These are phyloP conservation scores for Mylabris phalerata DNA, from an alignment of 1,140 invertebrate species.

Conservation along the genomic window DNA sequence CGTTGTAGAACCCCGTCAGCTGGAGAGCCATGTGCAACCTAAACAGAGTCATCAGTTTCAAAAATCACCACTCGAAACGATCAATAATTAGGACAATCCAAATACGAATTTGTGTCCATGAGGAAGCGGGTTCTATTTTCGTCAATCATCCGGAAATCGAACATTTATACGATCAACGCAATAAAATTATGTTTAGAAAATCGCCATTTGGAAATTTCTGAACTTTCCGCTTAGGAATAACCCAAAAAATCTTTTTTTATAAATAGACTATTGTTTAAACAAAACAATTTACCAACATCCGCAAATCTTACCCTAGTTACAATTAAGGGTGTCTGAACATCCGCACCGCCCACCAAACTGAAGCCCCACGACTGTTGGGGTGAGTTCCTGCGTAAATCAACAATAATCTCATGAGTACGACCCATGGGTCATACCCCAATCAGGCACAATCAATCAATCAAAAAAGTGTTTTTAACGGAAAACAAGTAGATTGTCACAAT, in stretches of 20 bases:
- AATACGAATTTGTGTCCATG: not conserved
- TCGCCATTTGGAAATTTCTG: not conserved
- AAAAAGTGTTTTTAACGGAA: not conserved
- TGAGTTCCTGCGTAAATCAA: slow-evolving; percentile 68
- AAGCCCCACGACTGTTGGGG: slow-evolving; percentile 81
- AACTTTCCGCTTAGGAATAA: too few species aligned
- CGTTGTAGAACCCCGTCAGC: slow-evolving; percentile 74
- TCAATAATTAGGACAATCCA: not conserved
- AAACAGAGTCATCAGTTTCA: slow-evolving; percentile 26
- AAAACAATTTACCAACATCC: not conserved
- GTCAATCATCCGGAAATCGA: not conserved
- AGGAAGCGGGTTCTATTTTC: not conserved
- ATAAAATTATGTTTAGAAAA: not conserved
- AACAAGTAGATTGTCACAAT: not conserved
- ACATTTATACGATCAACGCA: too few species aligned
- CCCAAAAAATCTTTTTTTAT: too few species aligned
- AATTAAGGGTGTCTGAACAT: slow-evolving; percentile 81
- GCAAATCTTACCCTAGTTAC: slow-evolving; percentile 76
- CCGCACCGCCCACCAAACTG: slow-evolving; percentile 80
- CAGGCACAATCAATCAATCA: not conserved
- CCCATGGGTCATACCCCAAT: slow-evolving; percentile 35
- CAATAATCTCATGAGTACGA: slow-evolving; percentile 63
- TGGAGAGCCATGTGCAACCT: slow-evolving; percentile 61
- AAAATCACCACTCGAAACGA: slow-evolving; percentile 1
- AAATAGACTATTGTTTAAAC: not conserved